A percentile compares a stretch with the other conserved stretches of the same genome.
These are phyloP conservation scores for Watsonalla binaria DNA, from an alignment of 2,888 invertebrate genomes.

Conservation along the genomic window DNA sequence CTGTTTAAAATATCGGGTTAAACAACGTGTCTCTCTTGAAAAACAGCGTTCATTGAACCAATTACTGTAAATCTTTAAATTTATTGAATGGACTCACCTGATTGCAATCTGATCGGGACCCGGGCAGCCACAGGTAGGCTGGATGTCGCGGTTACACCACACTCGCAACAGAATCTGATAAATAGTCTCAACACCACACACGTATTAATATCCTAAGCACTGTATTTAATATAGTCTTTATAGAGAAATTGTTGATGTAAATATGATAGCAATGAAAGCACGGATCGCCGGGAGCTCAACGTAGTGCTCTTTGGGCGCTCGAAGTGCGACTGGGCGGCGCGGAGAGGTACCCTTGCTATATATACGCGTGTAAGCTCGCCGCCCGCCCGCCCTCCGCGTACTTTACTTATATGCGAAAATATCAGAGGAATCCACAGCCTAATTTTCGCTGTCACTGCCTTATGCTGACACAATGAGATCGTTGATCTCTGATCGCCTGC, in stretches of 20 bases:
- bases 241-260: constrained; percentile 2
- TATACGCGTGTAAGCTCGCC: constrained; percentile 48
- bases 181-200: constrained; percentile 45
- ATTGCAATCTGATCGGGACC: constrained; percentile 6
- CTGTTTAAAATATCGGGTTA: too few relatives aligned
- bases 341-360: constrained; percentile 51
- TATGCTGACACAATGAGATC: constrained; percentile 70
- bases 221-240: constrained; percentile 22
- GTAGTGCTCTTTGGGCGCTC: constrained; percentile 37
- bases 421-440: constrained; percentile 70
- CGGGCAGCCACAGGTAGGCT: constrained; percentile 14
- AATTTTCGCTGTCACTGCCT: constrained; percentile 72
- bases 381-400: constrained; percentile 60
- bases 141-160: constrained; percentile 22
- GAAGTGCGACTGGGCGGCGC: constrained; percentile 66
- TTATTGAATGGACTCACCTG: constrained; percentile 26
- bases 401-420: constrained; percentile 68
- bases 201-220: constrained; percentile 27
- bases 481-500: constrained; percentile 64
- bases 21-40: too few relatives aligned
- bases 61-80: too few relatives aligned
- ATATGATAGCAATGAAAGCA: not conserved
- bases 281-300: constrained; percentile 18
- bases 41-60: too few relatives aligned
- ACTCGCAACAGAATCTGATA: constrained; percentile 9